Conservation (phyloP, 53 echinoderm and acorn worm species). For the Holothuria leucospilota region DNA sequence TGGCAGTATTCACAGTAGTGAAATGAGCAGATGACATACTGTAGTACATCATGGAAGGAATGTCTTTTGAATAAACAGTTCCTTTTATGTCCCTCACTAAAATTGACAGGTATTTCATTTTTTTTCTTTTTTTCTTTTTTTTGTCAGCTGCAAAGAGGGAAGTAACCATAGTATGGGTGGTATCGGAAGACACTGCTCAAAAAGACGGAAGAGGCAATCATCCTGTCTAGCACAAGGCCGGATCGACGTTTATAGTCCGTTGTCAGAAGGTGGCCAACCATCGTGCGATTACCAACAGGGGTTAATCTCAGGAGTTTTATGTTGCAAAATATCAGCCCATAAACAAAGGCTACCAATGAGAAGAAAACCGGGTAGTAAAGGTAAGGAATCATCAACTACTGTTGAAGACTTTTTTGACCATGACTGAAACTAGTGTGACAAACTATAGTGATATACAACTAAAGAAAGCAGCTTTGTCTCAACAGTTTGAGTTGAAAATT, state of each 20-base stretch:
- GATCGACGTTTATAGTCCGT: conserved; percentile 73
- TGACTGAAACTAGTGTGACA: neutral
- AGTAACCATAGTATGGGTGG: conserved; percentile 81
- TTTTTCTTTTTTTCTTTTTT: too few relatives aligned
- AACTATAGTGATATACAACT: too few relatives aligned
- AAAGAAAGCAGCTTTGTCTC: too few relatives aligned
- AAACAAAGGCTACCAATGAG: neutral
- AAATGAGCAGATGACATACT: too few relatives aligned
- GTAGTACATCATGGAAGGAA: too few relatives aligned
- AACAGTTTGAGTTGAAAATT: too few relatives aligned
- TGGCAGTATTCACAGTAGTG: too few relatives aligned
- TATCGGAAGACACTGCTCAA: conserved; percentile 87
- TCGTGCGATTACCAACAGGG: conserved; percentile 89
- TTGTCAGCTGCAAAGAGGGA: conserved; percentile 74
- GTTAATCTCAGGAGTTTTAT: conserved; percentile 82
- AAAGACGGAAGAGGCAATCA: conserved; percentile 68
- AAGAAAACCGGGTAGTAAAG: conserved; percentile 39
- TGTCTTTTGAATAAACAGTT: too few relatives aligned
- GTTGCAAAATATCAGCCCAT: conserved; percentile 77
- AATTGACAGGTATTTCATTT: too few relatives aligned
- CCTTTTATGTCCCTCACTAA: too few relatives aligned
- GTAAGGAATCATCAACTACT: conserved; percentile 2
- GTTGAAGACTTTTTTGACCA: neutral
- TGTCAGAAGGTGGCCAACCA: conserved; percentile 17
- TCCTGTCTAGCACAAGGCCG: conserved; percentile 92